These are phyloP conservation scores for Tetramorium simillimum DNA, from an alignment of 1,140 invertebrate genomes.

Conservation along the genomic window DNA sequence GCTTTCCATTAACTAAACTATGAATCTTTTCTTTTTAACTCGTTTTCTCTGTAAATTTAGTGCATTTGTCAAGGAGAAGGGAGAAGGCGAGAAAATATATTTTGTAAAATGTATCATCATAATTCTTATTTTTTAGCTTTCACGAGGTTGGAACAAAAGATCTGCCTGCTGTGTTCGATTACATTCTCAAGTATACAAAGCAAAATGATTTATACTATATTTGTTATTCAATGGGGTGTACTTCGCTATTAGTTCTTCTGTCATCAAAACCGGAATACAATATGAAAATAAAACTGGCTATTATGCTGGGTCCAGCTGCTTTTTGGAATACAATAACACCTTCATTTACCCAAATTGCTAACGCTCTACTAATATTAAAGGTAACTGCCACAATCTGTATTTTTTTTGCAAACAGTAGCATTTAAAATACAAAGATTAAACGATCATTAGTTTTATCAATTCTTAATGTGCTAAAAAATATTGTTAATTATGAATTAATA, in stretches of 20 bases:
- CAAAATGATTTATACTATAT: slow-evolving; percentile 34
- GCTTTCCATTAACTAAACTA: no score
- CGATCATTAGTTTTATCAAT: no score
- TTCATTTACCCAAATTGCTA: neutral
- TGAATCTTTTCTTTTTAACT: no score
- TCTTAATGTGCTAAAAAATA: neutral
- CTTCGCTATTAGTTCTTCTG: slow-evolving; percentile 19
- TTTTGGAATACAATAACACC: slow-evolving; percentile 64
- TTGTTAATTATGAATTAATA: neutral
- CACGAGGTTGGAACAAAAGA: slow-evolving; percentile 57
- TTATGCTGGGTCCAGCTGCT: slow-evolving; percentile 87
- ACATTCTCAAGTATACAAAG: slow-evolving; percentile 45
- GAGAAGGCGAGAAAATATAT: neutral
- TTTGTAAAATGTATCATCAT: neutral
- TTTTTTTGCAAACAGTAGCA: neutral
- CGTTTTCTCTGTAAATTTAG: neutral
- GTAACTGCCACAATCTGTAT: slow-evolving; percentile 24
- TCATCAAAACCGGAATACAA: slow-evolving; percentile 85
- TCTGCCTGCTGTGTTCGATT: slow-evolving; percentile 33
- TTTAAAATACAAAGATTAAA: neutral
- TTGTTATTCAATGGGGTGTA: slow-evolving; percentile 59
- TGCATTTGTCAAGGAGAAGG: neutral
- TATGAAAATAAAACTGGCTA: slow-evolving; percentile 82
- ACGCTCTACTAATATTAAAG: neutral
- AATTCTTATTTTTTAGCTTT: slow-evolving; percentile 53